Conservation (phyloP, 2,797 vertebrate genomes). For the Necrosyrtes monachus region DNA sequence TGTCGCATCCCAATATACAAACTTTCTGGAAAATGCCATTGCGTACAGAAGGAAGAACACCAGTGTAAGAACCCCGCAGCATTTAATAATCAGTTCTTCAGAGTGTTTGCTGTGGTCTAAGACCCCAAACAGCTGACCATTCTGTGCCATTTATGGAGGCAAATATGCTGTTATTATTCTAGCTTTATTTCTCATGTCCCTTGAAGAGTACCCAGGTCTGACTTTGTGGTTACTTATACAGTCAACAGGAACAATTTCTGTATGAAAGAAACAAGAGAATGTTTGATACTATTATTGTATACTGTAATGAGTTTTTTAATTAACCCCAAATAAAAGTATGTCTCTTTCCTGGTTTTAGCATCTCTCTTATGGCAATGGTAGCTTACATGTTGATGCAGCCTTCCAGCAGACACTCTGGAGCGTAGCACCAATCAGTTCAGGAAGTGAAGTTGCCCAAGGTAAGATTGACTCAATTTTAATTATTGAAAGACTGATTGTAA, state of each 20-base stretch:
- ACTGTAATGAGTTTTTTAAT: neutral
- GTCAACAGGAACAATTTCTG: neutral
- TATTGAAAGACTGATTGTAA: neutral
- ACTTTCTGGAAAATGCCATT: neutral
- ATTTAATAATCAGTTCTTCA: neutral
- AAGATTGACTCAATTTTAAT: slow-evolving; percentile 11
- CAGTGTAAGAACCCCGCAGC: neutral
- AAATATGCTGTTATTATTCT: neutral
- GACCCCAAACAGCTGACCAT: neutral
- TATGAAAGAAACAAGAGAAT: neutral
- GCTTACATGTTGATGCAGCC: slow-evolving; percentile 91
- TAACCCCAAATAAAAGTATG: neutral
- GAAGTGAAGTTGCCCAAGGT: slow-evolving; percentile 96
- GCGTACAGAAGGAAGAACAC: neutral
- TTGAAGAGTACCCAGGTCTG: neutral
- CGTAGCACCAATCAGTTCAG: slow-evolving; percentile 95
- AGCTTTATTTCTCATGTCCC: neutral
- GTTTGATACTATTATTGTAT: neutral
- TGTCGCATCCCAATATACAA: neutral
- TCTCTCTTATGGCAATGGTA: slow-evolving; percentile 88
- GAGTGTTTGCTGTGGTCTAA: neutral
- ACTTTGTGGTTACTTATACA: neutral
- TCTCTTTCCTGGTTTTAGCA: slow-evolving; percentile 76
- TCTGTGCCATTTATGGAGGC: neutral
- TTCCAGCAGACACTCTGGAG: slow-evolving; percentile 98